Evolutionary conservation across 2,888 invertebrate genomes (phyloP).

Genomic region (Oithona nana): DNA sequence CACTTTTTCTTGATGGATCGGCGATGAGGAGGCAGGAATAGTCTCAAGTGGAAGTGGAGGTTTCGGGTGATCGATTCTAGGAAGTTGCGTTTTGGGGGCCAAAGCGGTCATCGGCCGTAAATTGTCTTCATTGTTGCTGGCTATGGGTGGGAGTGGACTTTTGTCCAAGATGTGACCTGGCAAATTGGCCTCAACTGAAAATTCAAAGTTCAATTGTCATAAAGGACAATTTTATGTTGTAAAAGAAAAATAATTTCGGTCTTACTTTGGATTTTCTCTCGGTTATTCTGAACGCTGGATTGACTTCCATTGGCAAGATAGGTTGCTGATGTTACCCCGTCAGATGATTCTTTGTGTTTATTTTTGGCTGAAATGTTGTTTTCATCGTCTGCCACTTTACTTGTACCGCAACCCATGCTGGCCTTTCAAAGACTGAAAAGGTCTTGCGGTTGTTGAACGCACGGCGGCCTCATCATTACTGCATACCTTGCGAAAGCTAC

Average conservation of each 20-base stretch:
- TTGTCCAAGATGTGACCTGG: neutral
- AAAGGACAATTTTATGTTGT: neutral
- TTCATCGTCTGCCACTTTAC: neutral
- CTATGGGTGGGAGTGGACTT: neutral
- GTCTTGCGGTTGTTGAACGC: no score
- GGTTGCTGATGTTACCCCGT: neutral
- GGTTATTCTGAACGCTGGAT: neutral
- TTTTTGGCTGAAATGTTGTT: neutral
- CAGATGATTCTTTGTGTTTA: neutral
- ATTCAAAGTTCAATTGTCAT: neutral
- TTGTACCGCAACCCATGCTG: neutral
- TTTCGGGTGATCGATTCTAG: no score
- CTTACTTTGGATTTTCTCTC: neutral
- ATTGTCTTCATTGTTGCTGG: neutral
- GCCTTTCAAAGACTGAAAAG: no score
- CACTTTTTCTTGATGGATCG: neutral
- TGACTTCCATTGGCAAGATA: neutral
- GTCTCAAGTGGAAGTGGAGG: no score
- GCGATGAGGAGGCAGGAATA: neutral
- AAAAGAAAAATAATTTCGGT: neutral
- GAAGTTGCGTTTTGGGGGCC: no score
- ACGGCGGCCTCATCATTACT: no score
- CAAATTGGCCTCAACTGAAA: neutral
- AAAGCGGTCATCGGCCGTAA: no score
- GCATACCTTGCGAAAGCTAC: no score